A percentile compares a stretch with the other conserved stretches of the same genome.
These are phyloP conservation scores for Bimastos eiseni DNA, from an alignment of 2,888 invertebrate genomes.

Conservation along the genomic window DNA sequence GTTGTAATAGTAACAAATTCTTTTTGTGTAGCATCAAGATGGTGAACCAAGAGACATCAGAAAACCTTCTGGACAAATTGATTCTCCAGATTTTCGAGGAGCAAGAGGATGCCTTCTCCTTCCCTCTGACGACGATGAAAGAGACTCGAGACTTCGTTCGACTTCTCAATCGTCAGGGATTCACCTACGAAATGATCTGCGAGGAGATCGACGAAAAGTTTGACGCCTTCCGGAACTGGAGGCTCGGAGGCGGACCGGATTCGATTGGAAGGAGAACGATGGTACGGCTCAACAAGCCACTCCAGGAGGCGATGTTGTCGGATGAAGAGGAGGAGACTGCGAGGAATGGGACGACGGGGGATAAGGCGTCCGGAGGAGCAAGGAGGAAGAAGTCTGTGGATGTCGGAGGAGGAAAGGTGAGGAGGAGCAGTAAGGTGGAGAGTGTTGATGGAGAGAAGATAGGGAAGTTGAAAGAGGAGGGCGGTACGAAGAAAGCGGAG, in stretches of 20 bases:
- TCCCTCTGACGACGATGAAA: conserved; percentile 38
- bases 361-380: neutral
- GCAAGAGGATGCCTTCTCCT: conserved; percentile 38
- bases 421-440: neutral
- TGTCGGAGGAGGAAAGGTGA: neutral
- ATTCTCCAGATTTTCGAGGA: conserved; percentile 41
- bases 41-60: conserved; percentile 3
- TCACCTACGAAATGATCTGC: conserved; percentile 36
- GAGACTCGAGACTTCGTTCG: conserved; percentile 41
- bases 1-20: no score
- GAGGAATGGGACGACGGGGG: neutral
- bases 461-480: neutral
- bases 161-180: conserved; percentile 37
- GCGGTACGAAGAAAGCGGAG: neutral
- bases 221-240: conserved; percentile 37
- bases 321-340: neutral
- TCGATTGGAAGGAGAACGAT: conserved; percentile 36
- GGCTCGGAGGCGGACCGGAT: conserved; percentile 30
- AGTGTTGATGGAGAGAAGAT: conserved; percentile 3
- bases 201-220: conserved; percentile 38
- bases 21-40: neutral
- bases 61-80: neutral
- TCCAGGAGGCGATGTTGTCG: conserved; percentile 37
- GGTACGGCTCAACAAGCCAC: conserved; percentile 38
- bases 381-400: neutral